Percentiles rank a stretch among this genome's conserved stretches.
Evolutionary conservation across 2,888 invertebrate species (phyloP).

Genomic region (Osmoderma eremita): DNA sequence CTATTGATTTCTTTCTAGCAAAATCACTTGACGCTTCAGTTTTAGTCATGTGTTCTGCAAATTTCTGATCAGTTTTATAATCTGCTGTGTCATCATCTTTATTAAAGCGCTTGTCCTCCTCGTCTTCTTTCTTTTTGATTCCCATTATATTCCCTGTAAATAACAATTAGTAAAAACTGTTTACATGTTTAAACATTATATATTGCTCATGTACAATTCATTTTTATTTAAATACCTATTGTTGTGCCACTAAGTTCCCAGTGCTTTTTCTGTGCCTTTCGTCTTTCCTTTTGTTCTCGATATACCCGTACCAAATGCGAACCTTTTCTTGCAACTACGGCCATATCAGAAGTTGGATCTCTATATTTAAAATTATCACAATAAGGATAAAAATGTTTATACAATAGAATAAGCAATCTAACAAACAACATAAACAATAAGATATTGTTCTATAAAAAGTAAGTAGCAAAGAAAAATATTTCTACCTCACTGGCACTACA

Average conservation of each 20-base stretch:
- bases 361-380: slow-evolving; percentile 60
- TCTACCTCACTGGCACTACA: slow-evolving; percentile 88
- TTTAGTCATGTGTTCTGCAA: slow-evolving; percentile 92
- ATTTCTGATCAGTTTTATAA: slow-evolving; percentile 94
- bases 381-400: too few relatives aligned
- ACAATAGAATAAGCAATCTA: neutral
- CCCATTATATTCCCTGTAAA: slow-evolving; percentile 92
- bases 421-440: neutral
- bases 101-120: slow-evolving; percentile 73
- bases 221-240: slow-evolving; percentile 68
- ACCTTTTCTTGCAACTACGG: slow-evolving; percentile 93
- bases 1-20: slow-evolving; percentile 83
- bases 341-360: slow-evolving; percentile 98
- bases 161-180: neutral
- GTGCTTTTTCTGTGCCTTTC: slow-evolving; percentile 97
- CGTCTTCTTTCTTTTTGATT: slow-evolving; percentile 82
- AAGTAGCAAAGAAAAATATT: too few relatives aligned
- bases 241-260: slow-evolving; percentile 98
- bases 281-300: slow-evolving; percentile 96
- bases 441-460: neutral
- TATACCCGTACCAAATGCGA: slow-evolving; percentile 88
- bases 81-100: slow-evolving; percentile 80
- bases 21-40: slow-evolving; percentile 82
- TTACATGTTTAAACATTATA: neutral
- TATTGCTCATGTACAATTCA: neutral